Conservation (phyloP, 2,888 invertebrate genomes). For the Alloplasta piceator region DNA sequence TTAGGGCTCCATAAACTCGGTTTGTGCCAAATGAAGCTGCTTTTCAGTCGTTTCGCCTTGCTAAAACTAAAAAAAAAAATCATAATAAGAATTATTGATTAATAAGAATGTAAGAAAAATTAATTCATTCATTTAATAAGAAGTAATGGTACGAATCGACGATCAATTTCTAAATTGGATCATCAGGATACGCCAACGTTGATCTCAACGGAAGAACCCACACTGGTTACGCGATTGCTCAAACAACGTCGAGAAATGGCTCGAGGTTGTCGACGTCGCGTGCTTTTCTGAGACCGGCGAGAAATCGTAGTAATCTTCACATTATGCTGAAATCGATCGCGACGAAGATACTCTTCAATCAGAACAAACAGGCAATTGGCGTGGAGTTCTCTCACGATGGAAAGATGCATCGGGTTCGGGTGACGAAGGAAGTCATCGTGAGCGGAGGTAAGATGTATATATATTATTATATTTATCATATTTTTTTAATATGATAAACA, state of each 20-base stretch:
- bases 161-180: slow-evolving; percentile 1
- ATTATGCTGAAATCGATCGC: slow-evolving; percentile 93
- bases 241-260: slow-evolving; percentile 94
- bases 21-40: no score
- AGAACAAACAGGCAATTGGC: slow-evolving; percentile 88
- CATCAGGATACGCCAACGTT: slow-evolving; percentile 88
- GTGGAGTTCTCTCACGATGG: slow-evolving; percentile 88
- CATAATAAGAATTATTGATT: no score
- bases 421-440: slow-evolving; percentile 89
- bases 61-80: no score
- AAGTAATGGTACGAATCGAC: slow-evolving; percentile 3
- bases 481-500: neutral
- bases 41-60: no score
- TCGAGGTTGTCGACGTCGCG: slow-evolving; percentile 92
- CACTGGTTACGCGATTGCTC: slow-evolving; percentile 94
- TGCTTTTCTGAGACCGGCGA: slow-evolving; percentile 92
- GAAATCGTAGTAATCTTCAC: slow-evolving; percentile 90
- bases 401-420: slow-evolving; percentile 85
- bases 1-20: no score
- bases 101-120: no score
- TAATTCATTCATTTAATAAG: neutral
- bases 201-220: slow-evolving; percentile 93
- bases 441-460: slow-evolving; percentile 84
- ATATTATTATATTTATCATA: no score
- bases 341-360: slow-evolving; percentile 89